A percentile compares a stretch with the other conserved stretches of the same genome.
Conservation (phyloP, 2,888 invertebrate species). For the Sarcophaga carnaria region DNA sequence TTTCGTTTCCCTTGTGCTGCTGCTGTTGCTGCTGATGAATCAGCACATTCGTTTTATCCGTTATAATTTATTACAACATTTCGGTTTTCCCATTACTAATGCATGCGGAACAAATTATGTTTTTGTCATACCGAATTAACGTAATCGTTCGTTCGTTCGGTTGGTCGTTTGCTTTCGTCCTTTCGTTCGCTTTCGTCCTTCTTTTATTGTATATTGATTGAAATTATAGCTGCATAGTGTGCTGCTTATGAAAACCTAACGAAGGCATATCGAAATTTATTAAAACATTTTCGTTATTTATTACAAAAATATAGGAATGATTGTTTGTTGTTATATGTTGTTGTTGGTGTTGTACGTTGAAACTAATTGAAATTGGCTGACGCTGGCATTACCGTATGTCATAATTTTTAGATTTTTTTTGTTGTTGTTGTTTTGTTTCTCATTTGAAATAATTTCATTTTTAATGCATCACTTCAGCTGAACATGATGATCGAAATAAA, state of each 20-base stretch:
- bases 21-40: not conserved
- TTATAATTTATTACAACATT: slow-evolving; percentile 49
- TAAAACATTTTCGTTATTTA: slow-evolving; percentile 16
- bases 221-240: slow-evolving; percentile 51
- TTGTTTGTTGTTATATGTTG: slow-evolving; percentile 8
- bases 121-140: slow-evolving; percentile 51
- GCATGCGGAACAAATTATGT: slow-evolving; percentile 54
- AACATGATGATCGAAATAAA: not conserved
- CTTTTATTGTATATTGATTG: slow-evolving; percentile 46
- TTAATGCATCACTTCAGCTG: not conserved
- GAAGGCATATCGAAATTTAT: slow-evolving; percentile 34
- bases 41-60: not conserved
- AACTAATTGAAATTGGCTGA: slow-evolving; percentile 47
- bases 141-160: slow-evolving; percentile 31
- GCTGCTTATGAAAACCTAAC: slow-evolving; percentile 31
- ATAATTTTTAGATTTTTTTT: not conserved
- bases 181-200: no score
- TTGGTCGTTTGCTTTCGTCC: no score
- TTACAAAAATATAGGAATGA: not conserved
- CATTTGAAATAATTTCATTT: not conserved
- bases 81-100: slow-evolving; percentile 56
- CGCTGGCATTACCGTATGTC: not conserved
- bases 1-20: not conserved
- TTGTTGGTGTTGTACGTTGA: slow-evolving; percentile 27
- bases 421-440: not conserved